These are phyloP conservation scores for Ochlodes sylvanus DNA, from an alignment of 2,888 invertebrate genomes.

Conservation along the genomic window DNA sequence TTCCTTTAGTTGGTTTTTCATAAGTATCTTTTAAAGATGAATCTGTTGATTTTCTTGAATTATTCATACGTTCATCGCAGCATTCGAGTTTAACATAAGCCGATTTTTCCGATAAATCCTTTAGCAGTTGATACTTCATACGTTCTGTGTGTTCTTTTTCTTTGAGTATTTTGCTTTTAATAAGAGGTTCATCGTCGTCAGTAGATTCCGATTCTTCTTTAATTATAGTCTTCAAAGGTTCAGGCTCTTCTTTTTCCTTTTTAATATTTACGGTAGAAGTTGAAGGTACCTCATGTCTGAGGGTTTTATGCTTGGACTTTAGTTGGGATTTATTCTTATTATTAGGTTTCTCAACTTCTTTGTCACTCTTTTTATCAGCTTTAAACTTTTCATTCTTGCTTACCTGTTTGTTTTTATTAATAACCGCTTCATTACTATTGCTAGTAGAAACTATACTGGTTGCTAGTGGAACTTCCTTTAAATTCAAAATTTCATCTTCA, in stretches of 20 bases:
- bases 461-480: slow-evolving; percentile 11
- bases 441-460: neutral
- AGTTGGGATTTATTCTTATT: slow-evolving; percentile 56
- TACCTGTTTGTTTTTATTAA: slow-evolving; percentile 44
- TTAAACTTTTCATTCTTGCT: slow-evolving; percentile 53
- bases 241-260: slow-evolving; percentile 56
- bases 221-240: slow-evolving; percentile 55
- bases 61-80: slow-evolving; percentile 73
- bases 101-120: slow-evolving; percentile 78
- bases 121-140: slow-evolving; percentile 71
- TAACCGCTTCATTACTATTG: slow-evolving; percentile 7
- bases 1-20: slow-evolving; percentile 63
- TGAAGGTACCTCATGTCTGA: slow-evolving; percentile 50
- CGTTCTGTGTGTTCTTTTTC: slow-evolving; percentile 69
- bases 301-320: slow-evolving; percentile 57
- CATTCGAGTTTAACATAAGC: slow-evolving; percentile 80
- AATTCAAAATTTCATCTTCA: slow-evolving; percentile 56
- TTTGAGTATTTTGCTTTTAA: slow-evolving; percentile 74
- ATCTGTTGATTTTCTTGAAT: slow-evolving; percentile 69
- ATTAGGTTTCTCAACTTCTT: slow-evolving; percentile 52
- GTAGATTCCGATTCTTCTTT: slow-evolving; percentile 74
- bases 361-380: slow-evolving; percentile 56
- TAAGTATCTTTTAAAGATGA: slow-evolving; percentile 63
- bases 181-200: slow-evolving; percentile 76
- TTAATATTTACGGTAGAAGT: slow-evolving; percentile 46